Evolutionary conservation across 2,113 vertebrate species (phyloP).

Genomic region (Urocynchramus pylzowi): DNA sequence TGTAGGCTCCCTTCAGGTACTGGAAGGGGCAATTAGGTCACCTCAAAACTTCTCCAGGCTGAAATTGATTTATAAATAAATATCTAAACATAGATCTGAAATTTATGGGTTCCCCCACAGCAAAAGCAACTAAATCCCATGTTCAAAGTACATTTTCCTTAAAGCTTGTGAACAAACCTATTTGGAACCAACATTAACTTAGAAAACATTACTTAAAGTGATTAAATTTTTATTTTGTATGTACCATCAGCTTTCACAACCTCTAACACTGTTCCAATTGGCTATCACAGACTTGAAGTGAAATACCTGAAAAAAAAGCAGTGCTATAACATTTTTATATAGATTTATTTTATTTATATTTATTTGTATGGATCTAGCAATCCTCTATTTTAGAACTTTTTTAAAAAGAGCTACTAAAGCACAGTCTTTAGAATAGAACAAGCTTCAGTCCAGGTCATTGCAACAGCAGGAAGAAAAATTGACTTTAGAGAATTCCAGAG

Average conservation of each 20-base stretch:
- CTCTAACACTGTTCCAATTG: neutral
- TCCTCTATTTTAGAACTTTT: neutral
- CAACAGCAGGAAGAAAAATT: neutral
- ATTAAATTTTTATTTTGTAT: neutral
- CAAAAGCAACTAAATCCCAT: neutral
- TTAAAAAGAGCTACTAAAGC: neutral
- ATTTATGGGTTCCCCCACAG: neutral
- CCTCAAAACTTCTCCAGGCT: accelerated
- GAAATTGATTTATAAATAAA: neutral
- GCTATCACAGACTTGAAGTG: neutral
- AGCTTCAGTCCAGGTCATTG: neutral
- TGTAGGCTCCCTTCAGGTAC: neutral
- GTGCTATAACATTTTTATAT: neutral
- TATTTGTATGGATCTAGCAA: neutral
- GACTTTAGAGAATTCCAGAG: neutral
- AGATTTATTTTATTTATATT: neutral
- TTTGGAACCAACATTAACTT: neutral
- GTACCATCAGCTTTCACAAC: neutral
- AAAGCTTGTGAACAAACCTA: neutral
- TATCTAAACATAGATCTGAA: neutral
- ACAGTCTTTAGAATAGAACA: neutral
- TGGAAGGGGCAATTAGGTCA: neutral
- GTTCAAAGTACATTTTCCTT: neutral
- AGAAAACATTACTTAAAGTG: neutral
- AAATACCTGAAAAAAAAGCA: neutral